Percentiles rank a stretch among this genome's conserved stretches.
Conservation (phyloP, 2,888 invertebrate genomes). For the Meliscaeva auricollis region DNA sequence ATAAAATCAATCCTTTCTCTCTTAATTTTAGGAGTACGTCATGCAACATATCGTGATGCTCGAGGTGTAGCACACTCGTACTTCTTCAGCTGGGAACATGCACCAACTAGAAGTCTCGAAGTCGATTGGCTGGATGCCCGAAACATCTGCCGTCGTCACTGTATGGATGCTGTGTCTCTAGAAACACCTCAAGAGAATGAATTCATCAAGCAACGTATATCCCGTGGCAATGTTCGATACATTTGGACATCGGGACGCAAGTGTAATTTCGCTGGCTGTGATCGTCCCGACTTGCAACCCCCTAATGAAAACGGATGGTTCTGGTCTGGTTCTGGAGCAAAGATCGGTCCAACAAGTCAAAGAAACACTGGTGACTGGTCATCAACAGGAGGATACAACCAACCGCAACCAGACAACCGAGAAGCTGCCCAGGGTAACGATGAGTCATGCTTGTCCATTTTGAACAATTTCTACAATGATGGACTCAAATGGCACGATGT, state of each 20-base stretch:
- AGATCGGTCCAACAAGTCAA: constrained; percentile 94
- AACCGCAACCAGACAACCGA: constrained; percentile 94
- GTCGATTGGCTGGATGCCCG: constrained; percentile 96
- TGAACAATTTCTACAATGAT: constrained; percentile 96
- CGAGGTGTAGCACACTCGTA: constrained; percentile 95
- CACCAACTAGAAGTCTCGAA: constrained; percentile 91
- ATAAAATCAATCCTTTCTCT: background rate
- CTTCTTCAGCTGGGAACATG: constrained; percentile 97
- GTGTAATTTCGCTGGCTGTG: constrained; percentile 96
- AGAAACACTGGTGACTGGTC: constrained; percentile 97
- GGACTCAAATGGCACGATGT: constrained; percentile 95
- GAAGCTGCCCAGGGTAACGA: constrained; percentile 96
- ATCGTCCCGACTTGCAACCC: constrained; percentile 92
- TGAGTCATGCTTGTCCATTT: constrained; percentile 94
- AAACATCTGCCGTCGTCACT: constrained; percentile 95
- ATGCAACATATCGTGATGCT: constrained; percentile 94
- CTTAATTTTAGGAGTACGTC: constrained; percentile 89
- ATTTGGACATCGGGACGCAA: constrained; percentile 97
- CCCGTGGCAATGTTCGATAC: constrained; percentile 90
- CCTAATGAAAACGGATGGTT: constrained; percentile 95
- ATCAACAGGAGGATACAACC: constrained; percentile 93
- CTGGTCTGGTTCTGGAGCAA: constrained; percentile 96
- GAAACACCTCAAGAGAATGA: constrained; percentile 96
- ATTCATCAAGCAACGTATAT: constrained; percentile 94
- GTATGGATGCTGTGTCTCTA: constrained; percentile 96